Base-by-base conservation (phyloP, 2,888 invertebrate species). In the Luffia ferchaultella region DNA sequence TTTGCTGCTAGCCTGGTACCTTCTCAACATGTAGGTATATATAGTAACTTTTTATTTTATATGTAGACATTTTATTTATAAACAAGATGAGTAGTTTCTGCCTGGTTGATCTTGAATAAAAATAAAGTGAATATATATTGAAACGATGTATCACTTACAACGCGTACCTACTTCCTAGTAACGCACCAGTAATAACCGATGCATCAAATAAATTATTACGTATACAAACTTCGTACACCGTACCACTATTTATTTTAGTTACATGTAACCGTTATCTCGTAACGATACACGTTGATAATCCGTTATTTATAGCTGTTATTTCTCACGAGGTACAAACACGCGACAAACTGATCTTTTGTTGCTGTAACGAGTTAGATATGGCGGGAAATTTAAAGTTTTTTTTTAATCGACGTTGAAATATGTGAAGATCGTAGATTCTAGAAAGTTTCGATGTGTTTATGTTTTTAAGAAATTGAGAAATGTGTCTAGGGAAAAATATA, bases 261-360 rank as follows among this genome's bases (percentile, higher is more conserved):
- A 73, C 72, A 68, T 63, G 64, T 63, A 30, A 30, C 30, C 58
- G 61, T 68, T 74, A 78, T 78, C 76, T 75, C 67, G 70, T 70
- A 73, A 73, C 68, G 15, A 74, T 79, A 78, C 72, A 65, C 67
- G 63, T 68, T 69, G 80, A 77, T 82, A 82, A 82, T 80, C 78
- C 67, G 74, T 80, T 78, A 83, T 83, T 80, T 77, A 83, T 82
- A 73, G 68, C 58, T 54, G 60, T 67, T 64, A 77, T 80, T 76
- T 76, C 73, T 80, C 77, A 70, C 52, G 43, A 53, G 58, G 56
- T 59, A 61, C 62, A 69, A n/a, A 74, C 76, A 76, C 76, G 77
- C 76, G 78, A 71, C 75, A 64, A 54, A 49, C 56, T 65, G 73
- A 73, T 49, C 49, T 49, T 20, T 20, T 30, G 30, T 30, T 30